Evolutionary conservation across 2,113 vertebrate genomes (phyloP), one percentile per base, ranked within the genome.

Genomic region (Spea multiplicata): DNA sequence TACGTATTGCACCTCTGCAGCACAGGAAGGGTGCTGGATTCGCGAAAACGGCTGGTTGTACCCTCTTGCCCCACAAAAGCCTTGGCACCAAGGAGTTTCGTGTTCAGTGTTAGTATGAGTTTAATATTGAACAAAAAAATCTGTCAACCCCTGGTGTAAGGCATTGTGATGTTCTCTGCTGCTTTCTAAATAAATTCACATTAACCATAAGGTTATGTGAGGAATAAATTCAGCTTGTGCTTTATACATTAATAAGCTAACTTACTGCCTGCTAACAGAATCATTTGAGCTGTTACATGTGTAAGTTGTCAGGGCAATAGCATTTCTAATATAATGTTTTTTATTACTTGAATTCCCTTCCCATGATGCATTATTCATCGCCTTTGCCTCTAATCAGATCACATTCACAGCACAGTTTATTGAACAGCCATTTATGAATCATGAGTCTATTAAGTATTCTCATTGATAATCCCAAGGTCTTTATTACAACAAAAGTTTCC

Each of bases 401-500:
- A 13, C 55, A 64, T 64, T 30, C n/a, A 64, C 7, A 17, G 61
- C 6, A 16, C 61, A 64, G 61, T 64, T 64, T 64, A 30, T 64
- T 30, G 61, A 64, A 17, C 17, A 64, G 61, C 8, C 5, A 5
- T 64, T 17, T 17, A 64, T 64, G 61, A 64, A 64, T 64, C 3
- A 64, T 57, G 55, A 64, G 61, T 17, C 14, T 64, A 64, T 64
- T 64, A 17, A 7, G 17, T 64, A 64, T 30, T 64, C n/a, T 64
- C 16, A 64, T 64, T 64, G 61, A 64, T 64, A 5, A 64, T 64
- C 61, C 61, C 61, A 64, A 64, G 61, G 61, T 64, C 61, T 30
- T 64, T 64, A 64, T 64, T 64, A 16, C 61, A 64, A 17, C 61
- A 5, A 16, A 64, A 64, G 16, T 64, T 64, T 13, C 8, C 16